Base-by-base conservation (phyloP, 2,888 invertebrate species). In the Deilephila elpenor region DNA sequence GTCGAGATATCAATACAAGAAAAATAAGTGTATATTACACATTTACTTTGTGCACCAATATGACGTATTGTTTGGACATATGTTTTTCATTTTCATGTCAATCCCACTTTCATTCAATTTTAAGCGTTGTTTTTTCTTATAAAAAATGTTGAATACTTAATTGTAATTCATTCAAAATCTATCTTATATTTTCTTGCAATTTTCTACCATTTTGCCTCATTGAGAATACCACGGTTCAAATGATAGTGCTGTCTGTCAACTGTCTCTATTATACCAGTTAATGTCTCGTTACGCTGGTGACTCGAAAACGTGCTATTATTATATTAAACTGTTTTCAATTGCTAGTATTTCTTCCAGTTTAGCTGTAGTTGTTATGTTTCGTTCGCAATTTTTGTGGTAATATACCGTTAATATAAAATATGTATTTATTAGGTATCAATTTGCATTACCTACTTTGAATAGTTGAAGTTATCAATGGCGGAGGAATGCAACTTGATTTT, bases 281-380 rank as follows among this genome's bases (percentile, higher is more conserved):
- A n/a, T 56, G 19, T 56, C 17, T 56, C 56, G 5, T 56, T n/a
- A 56, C 17, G 6, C n/a, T 19, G n/a, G 17, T n/a, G 56, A 56
- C 56, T 56, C 7, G n/a, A 56, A 17, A 56, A n/a, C 56, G 56
- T 56, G 56, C 56, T 56, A 56, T 56, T 56, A 56, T 19, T n/a
- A 44, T 44, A 56, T 56, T 56, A 56, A 56, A n/a, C n/a, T 56
- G 56, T 56, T 56, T 56, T 6, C 17, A 56, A 56, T 56, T 56
- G 56, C 56, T 56, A 56, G 19, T 56, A 56, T 56, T 56, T 56
- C 56, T 56, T 56, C 56, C 56, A 56, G 19, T 56, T 44, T 56
- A 56, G 56, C 56, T 56, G 56, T 56, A 56, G 56, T 56, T 56
- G 56, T 56, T 56, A 56, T 56, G 56, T 56, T 56, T 56, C 56